phyloP scores from a whole-genome alignment of 2,797 vertebrate species.

The Molossus molossus region DNA sequence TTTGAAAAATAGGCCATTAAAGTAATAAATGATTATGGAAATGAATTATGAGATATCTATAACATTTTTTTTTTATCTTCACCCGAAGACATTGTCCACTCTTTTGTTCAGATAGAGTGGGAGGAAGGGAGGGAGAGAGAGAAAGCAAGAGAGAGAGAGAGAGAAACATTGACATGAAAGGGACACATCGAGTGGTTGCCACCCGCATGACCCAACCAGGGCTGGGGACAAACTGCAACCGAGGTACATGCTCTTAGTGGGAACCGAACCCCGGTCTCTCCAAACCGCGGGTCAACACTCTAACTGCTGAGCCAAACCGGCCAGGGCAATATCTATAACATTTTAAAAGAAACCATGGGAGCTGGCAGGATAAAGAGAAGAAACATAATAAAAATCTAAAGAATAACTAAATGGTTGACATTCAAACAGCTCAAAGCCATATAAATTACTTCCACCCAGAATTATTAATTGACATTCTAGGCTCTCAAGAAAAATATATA shows the following conservation, averaged over 20 bases:
- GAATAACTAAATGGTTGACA: slow-evolving; percentile 66
- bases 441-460: slow-evolving; percentile 66
- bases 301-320: too few relatives aligned
- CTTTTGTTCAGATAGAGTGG: too few relatives aligned
- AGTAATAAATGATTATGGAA: slow-evolving; percentile 60
- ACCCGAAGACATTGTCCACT: too few relatives aligned
- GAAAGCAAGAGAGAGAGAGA: too few relatives aligned
- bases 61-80: neutral
- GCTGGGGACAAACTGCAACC: too few relatives aligned
- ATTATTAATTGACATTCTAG: slow-evolving; percentile 74
- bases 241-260: too few relatives aligned
- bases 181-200: too few relatives aligned
- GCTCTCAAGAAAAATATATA: slow-evolving; percentile 63
- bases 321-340: neutral
- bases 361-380: slow-evolving; percentile 57
- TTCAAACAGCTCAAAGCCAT: slow-evolving; percentile 63
- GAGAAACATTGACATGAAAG: too few relatives aligned
- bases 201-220: too few relatives aligned
- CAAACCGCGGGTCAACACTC: too few relatives aligned
- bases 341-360: slow-evolving; percentile 46
- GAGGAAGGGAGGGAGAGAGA: too few relatives aligned
- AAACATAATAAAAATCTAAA: slow-evolving; percentile 76
- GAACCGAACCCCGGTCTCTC: too few relatives aligned
- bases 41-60: slow-evolving; percentile 57
- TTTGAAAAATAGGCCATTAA: slow-evolving; percentile 78